Evolutionary conservation across 2,113 vertebrate species (phyloP).

Genomic region (Engystomops pustulosus): DNA sequence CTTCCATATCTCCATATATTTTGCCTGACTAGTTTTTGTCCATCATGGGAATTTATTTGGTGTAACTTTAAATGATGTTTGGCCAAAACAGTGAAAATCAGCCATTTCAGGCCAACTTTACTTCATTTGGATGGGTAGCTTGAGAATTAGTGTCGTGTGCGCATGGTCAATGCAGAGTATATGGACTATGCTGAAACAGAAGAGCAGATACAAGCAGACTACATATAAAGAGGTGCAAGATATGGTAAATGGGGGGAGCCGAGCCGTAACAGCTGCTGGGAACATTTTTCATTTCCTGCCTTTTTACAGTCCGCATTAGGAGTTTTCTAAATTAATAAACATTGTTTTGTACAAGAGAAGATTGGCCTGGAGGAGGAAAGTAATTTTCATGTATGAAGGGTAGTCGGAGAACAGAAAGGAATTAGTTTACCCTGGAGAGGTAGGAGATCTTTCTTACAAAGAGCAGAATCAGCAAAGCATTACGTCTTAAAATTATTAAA

Average conservation of each 20-base stretch:
- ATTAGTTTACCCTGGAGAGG: slow-evolving; percentile 68
- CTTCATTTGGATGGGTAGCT: too few species aligned
- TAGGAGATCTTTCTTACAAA: slow-evolving; percentile 65
- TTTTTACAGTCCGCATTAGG: slow-evolving; percentile 65
- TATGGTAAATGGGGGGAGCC: not conserved
- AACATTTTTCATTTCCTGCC: slow-evolving; percentile 61
- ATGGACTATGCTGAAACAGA: not conserved
- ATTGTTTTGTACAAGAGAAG: slow-evolving; percentile 53
- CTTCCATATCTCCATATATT: too few species aligned
- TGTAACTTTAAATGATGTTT: too few species aligned
- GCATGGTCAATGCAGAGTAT: too few species aligned
- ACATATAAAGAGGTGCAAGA: not conserved
- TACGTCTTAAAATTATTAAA: slow-evolving; percentile 67
- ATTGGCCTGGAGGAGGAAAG: slow-evolving; percentile 59
- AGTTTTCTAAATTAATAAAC: slow-evolving; percentile 64
- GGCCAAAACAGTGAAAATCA: too few species aligned
- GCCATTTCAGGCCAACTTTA: too few species aligned
- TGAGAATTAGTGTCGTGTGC: too few species aligned
- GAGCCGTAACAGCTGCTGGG: slow-evolving; percentile 53
- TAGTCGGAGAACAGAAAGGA: slow-evolving; percentile 62
- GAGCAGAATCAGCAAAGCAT: slow-evolving; percentile 63
- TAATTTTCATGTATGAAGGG: slow-evolving; percentile 53
- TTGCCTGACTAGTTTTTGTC: too few species aligned
- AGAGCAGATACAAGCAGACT: not conserved
- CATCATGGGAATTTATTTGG: too few species aligned